Evolutionary conservation across 2,797 vertebrate genomes (phyloP).

Genomic region (Rhadinocentrus ornatus): DNA sequence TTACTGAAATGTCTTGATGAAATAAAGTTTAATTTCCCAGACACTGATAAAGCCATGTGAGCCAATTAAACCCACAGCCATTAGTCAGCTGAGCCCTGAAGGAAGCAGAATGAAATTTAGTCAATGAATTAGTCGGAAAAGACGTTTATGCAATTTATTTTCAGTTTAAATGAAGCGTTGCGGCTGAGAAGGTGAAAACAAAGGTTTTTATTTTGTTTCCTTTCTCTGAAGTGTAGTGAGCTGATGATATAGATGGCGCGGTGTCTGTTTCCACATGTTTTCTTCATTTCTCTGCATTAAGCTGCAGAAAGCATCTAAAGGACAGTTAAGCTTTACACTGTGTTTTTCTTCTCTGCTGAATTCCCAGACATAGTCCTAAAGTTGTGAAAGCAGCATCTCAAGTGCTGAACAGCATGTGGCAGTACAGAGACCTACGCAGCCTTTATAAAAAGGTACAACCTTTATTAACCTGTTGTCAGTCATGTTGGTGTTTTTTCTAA

Average conservation of each 20-base stretch:
- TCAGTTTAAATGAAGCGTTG: slow-evolving; percentile 20
- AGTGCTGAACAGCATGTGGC: slow-evolving; percentile 99
- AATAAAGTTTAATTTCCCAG: slow-evolving; percentile 56
- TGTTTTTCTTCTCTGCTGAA: slow-evolving; percentile 65
- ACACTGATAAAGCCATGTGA: slow-evolving; percentile 48
- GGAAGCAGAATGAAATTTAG: slow-evolving; percentile 45
- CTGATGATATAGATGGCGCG: not conserved
- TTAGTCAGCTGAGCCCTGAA: slow-evolving; percentile 47
- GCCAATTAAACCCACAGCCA: slow-evolving; percentile 56
- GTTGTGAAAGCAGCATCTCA: slow-evolving; percentile 99
- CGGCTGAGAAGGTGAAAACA: slow-evolving; percentile 21
- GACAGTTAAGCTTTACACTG: slow-evolving; percentile 64
- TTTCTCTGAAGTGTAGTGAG: not conserved
- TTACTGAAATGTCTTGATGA: slow-evolving; percentile 44
- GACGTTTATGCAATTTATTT: slow-evolving; percentile 30
- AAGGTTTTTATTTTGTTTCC: not conserved
- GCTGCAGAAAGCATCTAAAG: slow-evolving; percentile 10
- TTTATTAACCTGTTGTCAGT: slow-evolving; percentile 5
- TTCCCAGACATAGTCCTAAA: slow-evolving; percentile 95
- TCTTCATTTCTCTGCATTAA: not conserved
- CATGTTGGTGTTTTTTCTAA: not conserved
- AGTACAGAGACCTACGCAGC: slow-evolving; percentile 98
- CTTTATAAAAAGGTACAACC: slow-evolving; percentile 97
- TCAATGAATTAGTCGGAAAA: slow-evolving; percentile 60
- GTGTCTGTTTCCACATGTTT: not conserved